Percentiles rank a stretch among this genome's conserved stretches.
phyloP scores from a whole-genome alignment of 2,113 vertebrate species.

The Capreolus pygargus region DNA sequence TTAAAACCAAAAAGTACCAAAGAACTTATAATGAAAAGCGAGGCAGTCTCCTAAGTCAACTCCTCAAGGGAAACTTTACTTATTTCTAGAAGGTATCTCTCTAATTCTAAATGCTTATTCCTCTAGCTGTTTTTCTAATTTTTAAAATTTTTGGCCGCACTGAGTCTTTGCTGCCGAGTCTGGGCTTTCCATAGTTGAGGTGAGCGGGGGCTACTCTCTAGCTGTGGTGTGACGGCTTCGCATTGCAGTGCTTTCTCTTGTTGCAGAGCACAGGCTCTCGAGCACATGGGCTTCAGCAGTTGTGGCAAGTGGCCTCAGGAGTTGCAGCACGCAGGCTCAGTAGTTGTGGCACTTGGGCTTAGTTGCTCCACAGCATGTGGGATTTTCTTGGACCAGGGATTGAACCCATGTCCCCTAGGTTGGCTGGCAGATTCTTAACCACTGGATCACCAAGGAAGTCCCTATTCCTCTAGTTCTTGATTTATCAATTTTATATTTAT shows the following conservation, averaged over 20 bases:
- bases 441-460: neutral
- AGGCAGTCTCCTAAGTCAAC: neutral
- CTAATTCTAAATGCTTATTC: neutral
- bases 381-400: neutral
- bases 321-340: neutral
- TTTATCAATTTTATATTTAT: neutral
- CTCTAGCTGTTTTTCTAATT: neutral
- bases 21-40: neutral
- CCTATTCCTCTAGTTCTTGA: neutral
- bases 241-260: neutral
- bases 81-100: neutral
- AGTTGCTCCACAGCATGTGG: neutral
- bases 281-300: neutral
- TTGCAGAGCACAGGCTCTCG: neutral
- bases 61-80: neutral
- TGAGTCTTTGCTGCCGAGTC: neutral
- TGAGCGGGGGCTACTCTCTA: accelerated
- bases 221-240: neutral
- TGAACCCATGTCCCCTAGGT: neutral
- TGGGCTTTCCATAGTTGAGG: neutral
- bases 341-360: neutral
- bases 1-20: slow-evolving; percentile 2
- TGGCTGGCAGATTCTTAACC: neutral
- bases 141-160: neutral
- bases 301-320: neutral